These are phyloP conservation scores for Sclerurus mexicanus DNA, from an alignment of 2,113 vertebrate species.

Conservation along the genomic window DNA sequence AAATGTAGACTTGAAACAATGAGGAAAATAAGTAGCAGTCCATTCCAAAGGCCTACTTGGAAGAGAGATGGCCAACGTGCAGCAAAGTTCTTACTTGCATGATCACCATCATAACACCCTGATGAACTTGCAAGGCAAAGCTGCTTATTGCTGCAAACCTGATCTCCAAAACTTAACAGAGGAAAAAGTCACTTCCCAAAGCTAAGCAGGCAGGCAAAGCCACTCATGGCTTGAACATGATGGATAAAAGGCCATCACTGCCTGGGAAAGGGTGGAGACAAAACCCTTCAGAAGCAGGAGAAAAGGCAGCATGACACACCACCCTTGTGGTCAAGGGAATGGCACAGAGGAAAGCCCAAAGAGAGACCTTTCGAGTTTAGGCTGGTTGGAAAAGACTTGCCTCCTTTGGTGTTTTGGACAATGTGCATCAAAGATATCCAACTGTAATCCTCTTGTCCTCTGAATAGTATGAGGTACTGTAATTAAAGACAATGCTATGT, in stretches of 20 bases:
- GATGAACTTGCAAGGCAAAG: not conserved
- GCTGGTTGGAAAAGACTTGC: not conserved
- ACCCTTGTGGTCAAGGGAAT: fast-evolving
- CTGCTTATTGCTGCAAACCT: not conserved
- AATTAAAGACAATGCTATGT: not conserved
- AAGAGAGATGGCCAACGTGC: not conserved
- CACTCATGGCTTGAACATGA: fast-evolving
- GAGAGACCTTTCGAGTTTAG: not conserved
- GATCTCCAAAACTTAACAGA: not conserved
- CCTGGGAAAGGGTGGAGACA: not conserved
- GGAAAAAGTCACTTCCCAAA: not conserved
- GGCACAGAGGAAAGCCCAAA: not conserved
- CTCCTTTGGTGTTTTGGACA: not conserved
- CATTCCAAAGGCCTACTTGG: not conserved
- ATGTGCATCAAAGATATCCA: not conserved
- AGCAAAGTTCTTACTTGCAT: not conserved
- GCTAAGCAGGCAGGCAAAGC: not conserved
- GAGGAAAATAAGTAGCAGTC: not conserved
- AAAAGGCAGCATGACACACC: not conserved
- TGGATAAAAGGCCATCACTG: not conserved
- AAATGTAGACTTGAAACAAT: not conserved
- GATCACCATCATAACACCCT: not conserved
- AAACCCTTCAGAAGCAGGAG: not conserved
- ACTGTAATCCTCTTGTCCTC: not conserved
- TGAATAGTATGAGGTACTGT: not conserved